These are phyloP conservation scores for Alexandromys fortis DNA, from an alignment of 2,113 vertebrate species.

Conservation along the genomic window DNA sequence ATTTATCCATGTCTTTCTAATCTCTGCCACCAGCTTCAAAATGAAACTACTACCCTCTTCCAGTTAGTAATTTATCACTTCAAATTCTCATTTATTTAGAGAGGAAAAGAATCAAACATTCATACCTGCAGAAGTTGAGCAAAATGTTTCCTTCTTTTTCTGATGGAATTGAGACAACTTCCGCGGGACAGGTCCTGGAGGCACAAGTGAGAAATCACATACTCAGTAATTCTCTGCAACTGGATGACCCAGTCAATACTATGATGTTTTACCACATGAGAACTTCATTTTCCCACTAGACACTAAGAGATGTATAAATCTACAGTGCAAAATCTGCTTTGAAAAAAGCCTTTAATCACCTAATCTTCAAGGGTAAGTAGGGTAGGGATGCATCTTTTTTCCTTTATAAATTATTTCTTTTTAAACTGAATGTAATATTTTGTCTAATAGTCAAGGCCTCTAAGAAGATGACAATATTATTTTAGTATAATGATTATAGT, in stretches of 20 bases:
- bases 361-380: not conserved
- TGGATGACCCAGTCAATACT: constrained; percentile 40
- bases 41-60: constrained; percentile 53
- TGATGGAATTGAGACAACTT: constrained; percentile 16
- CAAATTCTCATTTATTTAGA: constrained; percentile 51
- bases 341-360: not conserved
- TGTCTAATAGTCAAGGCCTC: not conserved
- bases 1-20: constrained; percentile 61
- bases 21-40: constrained; percentile 63
- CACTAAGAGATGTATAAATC: constrained; percentile 32
- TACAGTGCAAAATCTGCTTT: not conserved
- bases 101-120: constrained; percentile 50
- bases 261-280: not conserved
- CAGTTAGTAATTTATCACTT: constrained; percentile 70
- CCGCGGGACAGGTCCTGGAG: not conserved
- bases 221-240: constrained; percentile 35
- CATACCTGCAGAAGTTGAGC: constrained; percentile 35
- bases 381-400: not conserved
- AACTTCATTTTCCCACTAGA: not conserved
- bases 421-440: not conserved
- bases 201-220: constrained; percentile 35
- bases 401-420: not conserved
- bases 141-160: constrained; percentile 35
- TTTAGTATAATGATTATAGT: not conserved
- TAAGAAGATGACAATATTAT: not conserved